Base-by-base conservation (phyloP, 2,113 vertebrate species). In the Pycnonotus jocosus region DNA sequence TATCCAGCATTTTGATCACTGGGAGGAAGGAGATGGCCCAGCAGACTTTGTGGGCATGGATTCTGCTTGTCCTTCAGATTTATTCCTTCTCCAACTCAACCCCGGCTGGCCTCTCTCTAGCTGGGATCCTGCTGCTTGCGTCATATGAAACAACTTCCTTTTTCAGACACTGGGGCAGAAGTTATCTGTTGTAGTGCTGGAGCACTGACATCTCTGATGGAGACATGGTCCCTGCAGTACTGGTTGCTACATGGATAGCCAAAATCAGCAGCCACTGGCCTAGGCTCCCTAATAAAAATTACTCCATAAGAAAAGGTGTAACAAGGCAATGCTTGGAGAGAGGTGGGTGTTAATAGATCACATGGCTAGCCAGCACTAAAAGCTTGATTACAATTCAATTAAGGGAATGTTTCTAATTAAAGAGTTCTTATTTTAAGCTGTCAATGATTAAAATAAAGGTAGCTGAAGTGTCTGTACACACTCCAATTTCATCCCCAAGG, bases 381-480 rank as follows among this genome's bases (percentile, higher is more conserved):
- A 94, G 35, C 92, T 96, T 93, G 93, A 96, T 96, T 96, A 96
- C 86, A 95, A 96, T 95, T 96, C 92, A 96, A 93, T 96, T 96
- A 96, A 92, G 65, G 80, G 60, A 93, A 96, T 66, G 56, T 71
- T 96, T 92, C 79, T 94, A 97, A 96, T 96, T 96, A 90, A 95
- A 84, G 90, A 88, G n/a, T 90, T 94, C 77, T 97, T 96, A 96
- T 97, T 96, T 96, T 95, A 97, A 95, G 72, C 44, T 69, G 80
- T 86, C 91, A 96, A 84, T 96, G 92, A 95, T 97, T 96, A 92
- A 97, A 96, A 94, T 96, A 96, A 95, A 96, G 90, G 90, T 90
- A 81, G 51, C 68, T 51, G 60, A 83, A 93, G 25, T 90, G 90
- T 94, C 95, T 61, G 6, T 71, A 72, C 81, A 85, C 79, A 57